Base-by-base conservation (phyloP, 2,113 vertebrate genomes). In the Cyprinodon tularosa region DNA sequence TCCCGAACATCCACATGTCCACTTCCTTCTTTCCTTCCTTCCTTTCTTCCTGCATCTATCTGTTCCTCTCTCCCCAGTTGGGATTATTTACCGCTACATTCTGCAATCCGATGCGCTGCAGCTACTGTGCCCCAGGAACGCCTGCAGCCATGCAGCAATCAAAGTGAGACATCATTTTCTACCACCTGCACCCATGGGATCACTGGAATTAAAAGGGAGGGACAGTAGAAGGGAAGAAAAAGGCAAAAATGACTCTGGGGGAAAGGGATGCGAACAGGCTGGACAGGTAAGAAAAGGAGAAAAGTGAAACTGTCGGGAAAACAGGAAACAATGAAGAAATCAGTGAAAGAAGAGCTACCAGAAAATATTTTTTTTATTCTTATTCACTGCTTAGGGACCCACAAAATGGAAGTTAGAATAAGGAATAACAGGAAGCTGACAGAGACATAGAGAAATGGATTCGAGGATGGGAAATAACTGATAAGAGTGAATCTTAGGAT, bases 61-160 rank as follows among this genome's bases (percentile, higher is more conserved):
- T 81, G 69, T 86, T 90, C 78, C 84, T 81, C 59, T 84, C 79
- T 93, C 90, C 91, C 93, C 91, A 90, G 83, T 83, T 68, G 89
- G 90, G 93, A 93, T 92, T 94, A 91, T 94, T 94, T 94, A 92
- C 91, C 84, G 88, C 88, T 85, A 89, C 72, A 85, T 90, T 82
- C 85, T 85, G 86, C 82, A 86, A 81, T 87, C 85, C 87, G 81
- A 85, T 88, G 86, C 90, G 87, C 77, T 74, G 76, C 78, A 74
- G 84, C 78, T 83, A 77, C 85, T 84, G 82, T 86, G 91, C 93
- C 92, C 72, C 77, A 81, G 91, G 92, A 91, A 88, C 12, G 93
- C 93, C 93, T 84, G 87, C 78, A 93, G 93, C 91, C 89, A 93
- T 78, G 82, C 88, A 81, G 86, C 91, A 93, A 94, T 94, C 92